Evolutionary conservation across 2,113 vertebrate species (phyloP).

Genomic region (Pluvianellus socialis): DNA sequence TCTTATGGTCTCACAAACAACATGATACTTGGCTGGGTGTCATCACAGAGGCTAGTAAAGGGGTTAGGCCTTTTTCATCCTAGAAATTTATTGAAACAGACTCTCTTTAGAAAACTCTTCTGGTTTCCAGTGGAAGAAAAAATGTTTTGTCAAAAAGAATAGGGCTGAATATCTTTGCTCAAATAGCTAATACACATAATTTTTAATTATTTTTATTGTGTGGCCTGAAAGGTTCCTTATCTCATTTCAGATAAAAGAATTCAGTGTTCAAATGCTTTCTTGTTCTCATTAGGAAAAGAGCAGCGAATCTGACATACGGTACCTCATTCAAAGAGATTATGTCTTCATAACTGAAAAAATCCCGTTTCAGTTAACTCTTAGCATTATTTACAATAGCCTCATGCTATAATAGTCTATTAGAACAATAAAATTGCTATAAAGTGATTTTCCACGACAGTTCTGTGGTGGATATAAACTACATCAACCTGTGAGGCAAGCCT

Average conservation of each 20-base stretch:
- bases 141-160: not conserved
- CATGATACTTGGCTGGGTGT: not conserved
- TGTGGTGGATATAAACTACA: not conserved
- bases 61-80: not conserved
- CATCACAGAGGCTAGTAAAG: not conserved
- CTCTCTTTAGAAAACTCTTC: not conserved
- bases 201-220: not conserved
- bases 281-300: not conserved
- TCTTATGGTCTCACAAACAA: not conserved
- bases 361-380: not conserved
- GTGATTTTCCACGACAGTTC: not conserved
- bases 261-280: not conserved
- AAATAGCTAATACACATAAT: not conserved
- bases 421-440: not conserved
- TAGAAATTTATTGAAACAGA: not conserved
- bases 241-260: not conserved
- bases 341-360: conserved; percentile 2
- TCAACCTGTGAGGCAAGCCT: not conserved
- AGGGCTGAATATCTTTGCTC: not conserved
- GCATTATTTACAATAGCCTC: not conserved
- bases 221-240: not conserved
- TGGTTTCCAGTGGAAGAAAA: not conserved
- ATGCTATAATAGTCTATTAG: not conserved
- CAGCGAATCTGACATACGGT: not conserved
- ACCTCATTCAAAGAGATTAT: not conserved